These are phyloP conservation scores for Monomorium pharaonis DNA, from an alignment of 1,140 invertebrate species.

Conservation along the genomic window DNA sequence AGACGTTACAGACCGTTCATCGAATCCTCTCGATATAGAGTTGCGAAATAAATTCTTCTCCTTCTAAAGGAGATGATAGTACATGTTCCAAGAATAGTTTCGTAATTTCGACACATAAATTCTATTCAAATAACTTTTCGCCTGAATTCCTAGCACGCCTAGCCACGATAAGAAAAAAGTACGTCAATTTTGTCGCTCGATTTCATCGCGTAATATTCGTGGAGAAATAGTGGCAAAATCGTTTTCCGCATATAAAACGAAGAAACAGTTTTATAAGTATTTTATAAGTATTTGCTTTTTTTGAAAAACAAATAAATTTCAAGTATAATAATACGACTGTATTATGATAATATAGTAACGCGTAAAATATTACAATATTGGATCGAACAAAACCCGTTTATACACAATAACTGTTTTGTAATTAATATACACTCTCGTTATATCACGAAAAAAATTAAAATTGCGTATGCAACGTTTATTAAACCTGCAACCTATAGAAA, in stretches of 20 bases:
- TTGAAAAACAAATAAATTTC: background rate
- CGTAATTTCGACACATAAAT: constrained; percentile 31
- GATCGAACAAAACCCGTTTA: background rate
- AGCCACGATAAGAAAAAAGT: background rate
- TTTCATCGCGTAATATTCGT: background rate
- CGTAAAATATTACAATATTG: background rate
- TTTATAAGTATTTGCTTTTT: background rate
- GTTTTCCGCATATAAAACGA: background rate
- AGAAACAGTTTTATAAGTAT: background rate
- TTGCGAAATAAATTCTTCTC: constrained; percentile 41
- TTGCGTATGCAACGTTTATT: background rate
- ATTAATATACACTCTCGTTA: background rate
- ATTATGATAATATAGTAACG: background rate
- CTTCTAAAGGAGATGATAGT: background rate
- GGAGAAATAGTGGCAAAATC: constrained; percentile 2
- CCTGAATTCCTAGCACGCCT: background rate
- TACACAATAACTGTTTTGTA: background rate
- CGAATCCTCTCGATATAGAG: constrained; percentile 19
- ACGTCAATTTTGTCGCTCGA: background rate
- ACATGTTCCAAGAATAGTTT: constrained; percentile 34
- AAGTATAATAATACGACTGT: background rate
- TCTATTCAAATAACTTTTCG: constrained; percentile 13
- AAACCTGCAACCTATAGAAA: background rate
- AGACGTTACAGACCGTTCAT: constrained; percentile 35
- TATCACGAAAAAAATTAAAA: constrained; percentile 24